Evolutionary conservation across 1,140 invertebrate species (phyloP).

Genomic region (Chrysomallon squamiferum): DNA sequence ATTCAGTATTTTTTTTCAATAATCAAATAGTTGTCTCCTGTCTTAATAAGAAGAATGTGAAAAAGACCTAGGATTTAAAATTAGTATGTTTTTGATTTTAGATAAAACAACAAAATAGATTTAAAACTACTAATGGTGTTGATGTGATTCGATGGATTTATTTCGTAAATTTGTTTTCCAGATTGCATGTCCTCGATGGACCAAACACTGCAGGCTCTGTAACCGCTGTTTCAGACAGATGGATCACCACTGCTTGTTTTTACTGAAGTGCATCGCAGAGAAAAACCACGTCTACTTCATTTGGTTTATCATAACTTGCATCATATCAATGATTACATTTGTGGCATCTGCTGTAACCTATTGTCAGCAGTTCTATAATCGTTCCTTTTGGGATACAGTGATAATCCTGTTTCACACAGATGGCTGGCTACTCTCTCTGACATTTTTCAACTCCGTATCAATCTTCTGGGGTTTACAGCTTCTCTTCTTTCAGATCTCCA

Average conservation of each 20-base stretch:
- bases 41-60: too few relatives aligned
- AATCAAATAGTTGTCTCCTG: too few relatives aligned
- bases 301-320: slow-evolving; percentile 36
- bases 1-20: too few relatives aligned
- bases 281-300: slow-evolving; percentile 53
- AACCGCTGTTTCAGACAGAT: slow-evolving; percentile 44
- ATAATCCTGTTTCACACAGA: slow-evolving; percentile 22
- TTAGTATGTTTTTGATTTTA: too few relatives aligned
- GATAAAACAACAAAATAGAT: too few relatives aligned
- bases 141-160: too few relatives aligned
- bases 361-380: slow-evolving; percentile 4
- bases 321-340: slow-evolving; percentile 34
- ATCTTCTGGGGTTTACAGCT: slow-evolving; percentile 38
- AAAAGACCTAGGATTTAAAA: too few relatives aligned
- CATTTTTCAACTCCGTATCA: slow-evolving; percentile 33
- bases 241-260: slow-evolving; percentile 61
- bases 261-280: slow-evolving; percentile 52
- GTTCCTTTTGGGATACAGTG: slow-evolving; percentile 4
- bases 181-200: slow-evolving; percentile 30
- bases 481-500: slow-evolving; percentile 34
- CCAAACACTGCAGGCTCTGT: slow-evolving; percentile 57
- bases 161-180: slow-evolving; percentile 29
- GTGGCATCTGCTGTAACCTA: slow-evolving; percentile 21
- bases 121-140: too few relatives aligned
- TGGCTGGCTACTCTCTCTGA: slow-evolving; percentile 35